Conservation (phyloP, 1,140 invertebrate genomes). For the Melitaea cinxia region DNA sequence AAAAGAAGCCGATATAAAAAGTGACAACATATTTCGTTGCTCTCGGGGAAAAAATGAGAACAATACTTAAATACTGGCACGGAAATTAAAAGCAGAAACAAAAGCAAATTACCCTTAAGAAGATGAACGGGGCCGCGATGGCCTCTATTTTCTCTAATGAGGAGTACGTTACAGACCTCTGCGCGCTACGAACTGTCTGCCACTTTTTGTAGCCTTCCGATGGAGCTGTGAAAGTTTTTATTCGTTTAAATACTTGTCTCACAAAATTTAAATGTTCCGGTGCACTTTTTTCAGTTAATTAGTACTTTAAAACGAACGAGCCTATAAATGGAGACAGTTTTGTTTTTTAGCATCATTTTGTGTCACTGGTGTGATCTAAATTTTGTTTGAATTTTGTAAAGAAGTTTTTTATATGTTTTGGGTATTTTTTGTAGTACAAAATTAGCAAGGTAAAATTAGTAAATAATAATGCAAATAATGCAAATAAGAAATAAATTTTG, state of each 20-base stretch:
- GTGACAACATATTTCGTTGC: conserved; percentile 54
- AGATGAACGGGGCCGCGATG: conserved; percentile 46
- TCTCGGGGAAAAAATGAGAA: conserved; percentile 47
- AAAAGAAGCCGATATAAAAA: conserved; percentile 40
- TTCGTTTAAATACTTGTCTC: conserved; percentile 27
- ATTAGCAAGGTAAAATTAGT: no score
- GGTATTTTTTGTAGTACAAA: no score
- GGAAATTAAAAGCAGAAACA: conserved; percentile 75
- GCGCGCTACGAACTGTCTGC: conserved; percentile 7
- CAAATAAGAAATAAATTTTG: no score
- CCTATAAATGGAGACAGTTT: background rate
- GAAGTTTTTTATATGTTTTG: no score
- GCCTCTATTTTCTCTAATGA: conserved; percentile 58
- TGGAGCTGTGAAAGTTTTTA: conserved; percentile 36
- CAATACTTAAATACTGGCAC: conserved; percentile 64
- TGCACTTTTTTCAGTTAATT: conserved; percentile 19
- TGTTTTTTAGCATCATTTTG: background rate
- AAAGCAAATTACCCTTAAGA: conserved; percentile 69
- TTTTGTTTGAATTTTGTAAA: no score
- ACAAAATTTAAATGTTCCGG: conserved; percentile 10
- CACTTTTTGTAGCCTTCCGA: conserved; percentile 27
- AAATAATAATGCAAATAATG: no score
- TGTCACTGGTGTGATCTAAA: background rate
- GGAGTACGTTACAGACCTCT: conserved; percentile 42
- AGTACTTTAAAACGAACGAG: conserved; percentile 5